Percentiles rank a stretch among this genome's conserved stretches.
Conservation (phyloP, 1,140 invertebrate species). For the Drosophila chauvacae region DNA sequence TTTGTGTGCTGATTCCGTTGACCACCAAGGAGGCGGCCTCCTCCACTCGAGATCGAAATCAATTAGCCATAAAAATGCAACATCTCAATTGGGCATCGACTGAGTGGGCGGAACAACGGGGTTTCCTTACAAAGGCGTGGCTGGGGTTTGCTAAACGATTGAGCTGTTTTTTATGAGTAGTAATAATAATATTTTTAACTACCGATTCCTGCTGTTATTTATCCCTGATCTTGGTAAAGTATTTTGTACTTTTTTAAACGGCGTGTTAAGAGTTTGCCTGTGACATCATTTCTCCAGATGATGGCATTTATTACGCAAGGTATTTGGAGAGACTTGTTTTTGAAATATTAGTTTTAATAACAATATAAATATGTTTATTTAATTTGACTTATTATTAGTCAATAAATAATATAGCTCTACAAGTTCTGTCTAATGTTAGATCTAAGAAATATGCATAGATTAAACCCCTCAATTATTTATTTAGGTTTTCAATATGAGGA, state of each 20-base stretch:
- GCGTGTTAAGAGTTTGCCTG: not conserved
- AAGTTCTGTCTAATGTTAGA: no score
- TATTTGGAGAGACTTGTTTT: not conserved
- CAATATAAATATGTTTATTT: no score
- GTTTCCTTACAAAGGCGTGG: constrained; percentile 23
- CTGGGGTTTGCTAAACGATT: constrained; percentile 28
- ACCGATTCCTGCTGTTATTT: constrained; percentile 8
- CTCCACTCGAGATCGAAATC: constrained; percentile 65
- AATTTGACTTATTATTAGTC: no score
- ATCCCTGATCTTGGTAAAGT: not conserved
- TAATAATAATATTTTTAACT: constrained; percentile 13
- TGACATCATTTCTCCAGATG: not conserved
- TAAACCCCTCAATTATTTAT: no score
- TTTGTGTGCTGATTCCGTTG: constrained; percentile 73
- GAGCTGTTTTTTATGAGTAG: constrained; percentile 6
- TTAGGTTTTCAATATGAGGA: no score
- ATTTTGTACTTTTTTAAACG: not conserved
- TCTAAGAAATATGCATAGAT: no score
- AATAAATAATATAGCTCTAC: no score
- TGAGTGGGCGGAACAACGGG: constrained; percentile 56
- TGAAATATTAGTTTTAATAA: no score
- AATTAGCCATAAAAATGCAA: constrained; percentile 77
- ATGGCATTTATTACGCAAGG: not conserved
- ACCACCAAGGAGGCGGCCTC: constrained; percentile 55
- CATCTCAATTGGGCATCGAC: constrained; percentile 50